Percentiles rank a stretch among this genome's conserved stretches.
Conservation (phyloP, 2,113 vertebrate genomes). For the Daubentonia madagascariensis region DNA sequence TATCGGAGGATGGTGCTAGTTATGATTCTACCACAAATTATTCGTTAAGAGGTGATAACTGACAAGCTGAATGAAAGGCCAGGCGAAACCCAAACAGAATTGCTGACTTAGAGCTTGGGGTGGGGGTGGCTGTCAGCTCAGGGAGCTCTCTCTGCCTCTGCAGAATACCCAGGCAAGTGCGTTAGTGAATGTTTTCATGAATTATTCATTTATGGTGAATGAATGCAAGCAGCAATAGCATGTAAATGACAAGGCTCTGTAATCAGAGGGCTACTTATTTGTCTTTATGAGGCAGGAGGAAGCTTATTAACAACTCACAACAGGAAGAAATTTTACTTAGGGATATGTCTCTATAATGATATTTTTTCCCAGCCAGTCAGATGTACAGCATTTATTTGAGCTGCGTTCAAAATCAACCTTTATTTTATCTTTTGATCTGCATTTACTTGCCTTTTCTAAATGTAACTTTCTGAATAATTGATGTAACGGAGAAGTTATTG, state of each 20-base stretch:
- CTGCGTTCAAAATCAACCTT: background rate
- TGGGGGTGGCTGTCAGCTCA: background rate
- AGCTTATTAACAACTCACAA: constrained; percentile 53
- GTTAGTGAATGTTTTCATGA: constrained; percentile 58
- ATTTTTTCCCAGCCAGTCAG: background rate
- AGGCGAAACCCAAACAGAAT: constrained; percentile 36
- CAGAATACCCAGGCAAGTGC: constrained; percentile 9
- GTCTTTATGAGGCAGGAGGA: constrained; percentile 43
- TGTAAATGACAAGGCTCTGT: constrained; percentile 52
- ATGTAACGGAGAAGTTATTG: constrained; percentile 49
- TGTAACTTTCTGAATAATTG: constrained; percentile 70
- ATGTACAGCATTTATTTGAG: background rate
- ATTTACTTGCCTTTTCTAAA: constrained; percentile 57
- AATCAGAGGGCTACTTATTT: constrained; percentile 58
- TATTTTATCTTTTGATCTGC: constrained; percentile 37
- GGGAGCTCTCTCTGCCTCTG: background rate
- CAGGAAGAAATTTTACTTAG: constrained; percentile 38
- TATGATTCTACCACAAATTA: background rate
- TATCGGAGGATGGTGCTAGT: background rate
- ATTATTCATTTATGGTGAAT: constrained; percentile 70
- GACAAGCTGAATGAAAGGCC: background rate
- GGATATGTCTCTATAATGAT: background rate
- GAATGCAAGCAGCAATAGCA: constrained; percentile 54
- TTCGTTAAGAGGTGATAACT: background rate
- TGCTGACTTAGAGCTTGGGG: background rate